Evolutionary conservation across 2,888 invertebrate species (phyloP), one percentile per base, ranked within the genome.

Genomic region (Parnassius glacialis): DNA sequence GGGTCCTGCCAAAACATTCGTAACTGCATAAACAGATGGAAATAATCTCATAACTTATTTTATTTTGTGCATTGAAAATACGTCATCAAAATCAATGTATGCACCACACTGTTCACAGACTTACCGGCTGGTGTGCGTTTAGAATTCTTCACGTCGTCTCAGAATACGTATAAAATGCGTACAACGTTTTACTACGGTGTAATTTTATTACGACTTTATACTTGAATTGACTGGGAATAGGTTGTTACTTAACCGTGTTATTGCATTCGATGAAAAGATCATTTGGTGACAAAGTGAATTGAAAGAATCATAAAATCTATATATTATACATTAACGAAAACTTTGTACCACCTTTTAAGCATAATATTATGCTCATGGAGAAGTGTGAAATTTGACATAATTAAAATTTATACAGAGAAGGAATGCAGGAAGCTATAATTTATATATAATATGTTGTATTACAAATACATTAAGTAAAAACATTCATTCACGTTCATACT

Each of bases 61-160:
- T 25, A 53, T 58, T 62, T 53, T 53, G 58, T 62, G 53, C 51
- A 58, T 55, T 58, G 13, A 11, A 62, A 62, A 54, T 58, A 62
- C 62, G 25, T 42, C n/a, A 43, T 25, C 20, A 20, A 54, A 54
- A 44, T 47, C 55, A 34, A 57, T 44, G 43, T 53, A 62, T 58
- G 53, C 62, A 56, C 16, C 20, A n/a, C 41, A 11, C 42, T 53
- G 50, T 52, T 47, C 44, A 58, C 54, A 42, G 53, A 13, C 53
- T 2, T 9, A 12, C 59, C 47, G 34, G 3, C 13, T 7, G 20
- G 1, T 12, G 51, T 20, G 53, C 54, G 62, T 7, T 12, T n/a
- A 16, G 58, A 58, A 62, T 62, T 54, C 50, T 51, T 50, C 58
- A 58, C 53, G 43, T 20, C 9, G 48, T 43, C 9, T 43, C 51